Percentiles rank a stretch among this genome's conserved stretches.
These are phyloP conservation scores for Acrobasis suavella DNA, from an alignment of 2,888 invertebrate genomes.

Conservation along the genomic window DNA sequence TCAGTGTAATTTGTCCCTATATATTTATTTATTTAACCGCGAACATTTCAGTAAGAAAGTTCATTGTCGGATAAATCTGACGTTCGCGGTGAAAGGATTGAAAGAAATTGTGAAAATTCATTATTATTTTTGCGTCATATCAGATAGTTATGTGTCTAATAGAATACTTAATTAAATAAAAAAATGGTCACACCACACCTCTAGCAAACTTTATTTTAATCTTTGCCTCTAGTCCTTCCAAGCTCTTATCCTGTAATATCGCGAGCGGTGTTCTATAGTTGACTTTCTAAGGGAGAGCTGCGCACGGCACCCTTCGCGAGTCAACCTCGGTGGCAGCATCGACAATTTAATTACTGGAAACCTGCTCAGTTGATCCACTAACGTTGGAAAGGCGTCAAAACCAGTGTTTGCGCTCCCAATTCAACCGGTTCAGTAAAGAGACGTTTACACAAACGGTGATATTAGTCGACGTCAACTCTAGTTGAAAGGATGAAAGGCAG, in stretches of 20 bases:
- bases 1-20: too few species aligned
- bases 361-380: slow-evolving; percentile 22
- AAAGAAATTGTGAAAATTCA: too few species aligned
- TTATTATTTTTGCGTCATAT: too few species aligned
- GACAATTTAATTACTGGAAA: slow-evolving; percentile 24
- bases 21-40: too few species aligned
- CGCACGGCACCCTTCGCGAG: background rate
- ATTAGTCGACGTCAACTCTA: background rate
- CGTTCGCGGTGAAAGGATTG: too few species aligned
- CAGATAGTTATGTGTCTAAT: too few species aligned
- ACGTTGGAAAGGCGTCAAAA: slow-evolving; percentile 34
- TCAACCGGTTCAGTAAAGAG: slow-evolving; percentile 8
- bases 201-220: too few species aligned
- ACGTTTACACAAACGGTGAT: slow-evolving; percentile 4
- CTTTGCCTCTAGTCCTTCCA: background rate
- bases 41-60: too few species aligned
- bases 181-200: too few species aligned
- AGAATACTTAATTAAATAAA: too few species aligned
- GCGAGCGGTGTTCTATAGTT: background rate
- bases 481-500: background rate
- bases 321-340: background rate
- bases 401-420: slow-evolving; percentile 30
- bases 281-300: slow-evolving; percentile 16
- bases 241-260: background rate
- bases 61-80: too few species aligned